A percentile compares a stretch with the other conserved stretches of the same genome.
Conservation (phyloP, 30 jellyfish, hydroid and myxozoan genomes). For the Hydractinia echinata region DNA sequence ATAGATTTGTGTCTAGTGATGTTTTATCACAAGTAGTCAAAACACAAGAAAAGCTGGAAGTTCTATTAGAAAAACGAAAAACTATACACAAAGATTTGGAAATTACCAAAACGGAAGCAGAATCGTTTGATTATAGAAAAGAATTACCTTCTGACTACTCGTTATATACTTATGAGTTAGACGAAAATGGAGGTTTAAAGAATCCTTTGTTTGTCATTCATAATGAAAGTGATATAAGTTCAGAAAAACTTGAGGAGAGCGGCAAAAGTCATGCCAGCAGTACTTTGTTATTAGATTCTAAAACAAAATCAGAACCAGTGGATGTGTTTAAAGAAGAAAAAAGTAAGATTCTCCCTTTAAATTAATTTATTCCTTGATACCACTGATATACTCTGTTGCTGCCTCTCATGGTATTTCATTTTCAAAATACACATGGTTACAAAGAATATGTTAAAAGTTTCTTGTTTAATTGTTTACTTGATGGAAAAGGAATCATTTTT, state of each 20-base stretch:
- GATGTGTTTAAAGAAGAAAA: no score
- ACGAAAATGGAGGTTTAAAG: constrained; percentile 39
- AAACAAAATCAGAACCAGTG: no score
- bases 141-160: constrained; percentile 39
- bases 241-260: background rate
- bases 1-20: constrained; percentile 36
- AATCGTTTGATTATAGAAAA: constrained; percentile 25
- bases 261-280: constrained; percentile 21
- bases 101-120: constrained; percentile 39
- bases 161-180: constrained; percentile 30
- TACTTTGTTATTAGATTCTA: constrained; percentile 14
- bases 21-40: constrained; percentile 65
- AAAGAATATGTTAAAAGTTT: no score
- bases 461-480: no score
- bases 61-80: constrained; percentile 54
- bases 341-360: no score
- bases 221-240: background rate
- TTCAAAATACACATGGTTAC: no score
- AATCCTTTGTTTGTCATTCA: constrained; percentile 26
- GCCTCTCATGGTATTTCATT: no score
- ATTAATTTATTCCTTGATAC: no score
- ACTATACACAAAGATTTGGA: constrained; percentile 55
- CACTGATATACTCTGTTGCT: no score
- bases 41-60: constrained; percentile 79
- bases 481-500: no score